Evolutionary conservation across 1,140 invertebrate genomes (phyloP).

Genomic region (Frieseomelitta varia): DNA sequence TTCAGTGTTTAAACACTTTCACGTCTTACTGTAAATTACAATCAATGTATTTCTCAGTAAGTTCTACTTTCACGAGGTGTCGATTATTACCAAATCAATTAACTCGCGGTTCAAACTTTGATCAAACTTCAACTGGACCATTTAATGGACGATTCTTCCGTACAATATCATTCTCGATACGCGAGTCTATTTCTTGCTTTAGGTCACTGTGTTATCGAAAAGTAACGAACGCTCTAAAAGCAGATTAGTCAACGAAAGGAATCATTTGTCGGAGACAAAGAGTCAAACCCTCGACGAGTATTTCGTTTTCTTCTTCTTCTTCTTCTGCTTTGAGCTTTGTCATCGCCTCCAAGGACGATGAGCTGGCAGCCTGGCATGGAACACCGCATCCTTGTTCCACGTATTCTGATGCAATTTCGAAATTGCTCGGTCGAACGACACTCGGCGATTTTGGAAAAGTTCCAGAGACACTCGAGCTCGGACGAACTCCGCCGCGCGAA

Average conservation of each 20-base stretch:
- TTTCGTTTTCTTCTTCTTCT: not conserved
- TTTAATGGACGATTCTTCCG: too few relatives aligned
- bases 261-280: conserved; percentile 14
- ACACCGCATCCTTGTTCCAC: not conserved
- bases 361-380: conserved; percentile 21
- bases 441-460: conserved; percentile 27
- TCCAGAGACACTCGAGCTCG: conserved; percentile 12
- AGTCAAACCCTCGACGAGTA: not conserved
- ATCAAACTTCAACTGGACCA: too few relatives aligned
- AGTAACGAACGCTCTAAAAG: not conserved
- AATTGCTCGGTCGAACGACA: not conserved
- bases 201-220: not conserved
- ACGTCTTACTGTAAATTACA: too few relatives aligned
- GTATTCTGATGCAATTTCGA: conserved; percentile 36
- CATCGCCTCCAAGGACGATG: conserved; percentile 34
- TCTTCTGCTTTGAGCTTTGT: not conserved
- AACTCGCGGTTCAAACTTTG: too few relatives aligned
- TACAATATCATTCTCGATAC: not conserved
- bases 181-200: not conserved
- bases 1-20: too few relatives aligned
- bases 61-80: too few relatives aligned
- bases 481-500: not conserved
- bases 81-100: too few relatives aligned
- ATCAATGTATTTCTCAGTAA: too few relatives aligned
- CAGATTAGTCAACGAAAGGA: not conserved